Evolutionary conservation across 1,140 invertebrate genomes (phyloP).

Genomic region (Bombus balteatus): DNA sequence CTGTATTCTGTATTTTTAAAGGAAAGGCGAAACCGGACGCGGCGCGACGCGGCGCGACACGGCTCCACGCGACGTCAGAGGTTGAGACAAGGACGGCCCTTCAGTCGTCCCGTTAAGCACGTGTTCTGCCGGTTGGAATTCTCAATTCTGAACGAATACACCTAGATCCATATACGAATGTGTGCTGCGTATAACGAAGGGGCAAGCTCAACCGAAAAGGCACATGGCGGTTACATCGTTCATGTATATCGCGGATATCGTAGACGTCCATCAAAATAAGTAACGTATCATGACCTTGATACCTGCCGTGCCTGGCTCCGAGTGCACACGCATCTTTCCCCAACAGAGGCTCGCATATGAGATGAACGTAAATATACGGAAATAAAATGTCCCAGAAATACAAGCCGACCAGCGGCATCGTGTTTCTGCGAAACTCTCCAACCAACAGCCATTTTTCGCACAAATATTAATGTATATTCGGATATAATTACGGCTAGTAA

Average conservation of each 20-base stretch:
- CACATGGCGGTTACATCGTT: conserved; percentile 67
- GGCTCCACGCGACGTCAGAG: background rate
- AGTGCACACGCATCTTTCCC: too few species aligned
- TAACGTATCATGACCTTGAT: conserved; percentile 20
- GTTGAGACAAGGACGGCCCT: background rate
- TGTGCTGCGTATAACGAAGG: conserved; percentile 68
- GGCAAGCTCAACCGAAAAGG: conserved; percentile 28
- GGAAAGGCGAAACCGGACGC: too few species aligned
- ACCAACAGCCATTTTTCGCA: background rate
- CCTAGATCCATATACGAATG: conserved; percentile 23
- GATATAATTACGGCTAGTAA: conserved; percentile 3
- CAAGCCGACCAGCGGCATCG: conserved; percentile 1
- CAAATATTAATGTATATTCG: conserved; percentile 8
- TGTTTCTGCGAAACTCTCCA: conserved; percentile 8
- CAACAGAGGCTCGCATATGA: background rate
- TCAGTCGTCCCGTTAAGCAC: conserved; percentile 52
- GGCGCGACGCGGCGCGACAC: background rate
- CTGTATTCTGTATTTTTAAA: too few species aligned
- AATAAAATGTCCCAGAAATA: conserved; percentile 36
- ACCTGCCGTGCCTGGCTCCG: too few species aligned
- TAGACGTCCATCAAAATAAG: conserved; percentile 68
- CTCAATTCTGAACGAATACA: conserved; percentile 63
- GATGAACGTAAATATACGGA: conserved; percentile 15
- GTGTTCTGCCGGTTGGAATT: conserved; percentile 44
- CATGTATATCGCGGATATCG: conserved; percentile 65